phyloP scores from a whole-genome alignment of 2,113 vertebrate genomes.

The Nothoprocta pentlandii region DNA sequence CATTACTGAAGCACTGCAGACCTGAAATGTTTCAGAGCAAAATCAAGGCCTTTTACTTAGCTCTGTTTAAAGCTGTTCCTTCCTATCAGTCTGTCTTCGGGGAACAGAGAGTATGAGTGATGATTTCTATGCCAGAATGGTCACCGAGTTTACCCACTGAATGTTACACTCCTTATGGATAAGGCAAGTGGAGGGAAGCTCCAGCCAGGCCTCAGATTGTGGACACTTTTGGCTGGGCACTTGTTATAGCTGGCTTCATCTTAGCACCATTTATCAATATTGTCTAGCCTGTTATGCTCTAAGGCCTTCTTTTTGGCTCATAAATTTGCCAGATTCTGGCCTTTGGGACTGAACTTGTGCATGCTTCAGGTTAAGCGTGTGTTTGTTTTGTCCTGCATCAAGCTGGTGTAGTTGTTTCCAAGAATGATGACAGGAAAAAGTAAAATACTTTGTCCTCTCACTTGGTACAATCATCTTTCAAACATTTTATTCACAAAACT shows the following conservation, averaged over 20 bases:
- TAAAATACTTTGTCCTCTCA: not conserved
- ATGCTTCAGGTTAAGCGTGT: not conserved
- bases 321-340: not conserved
- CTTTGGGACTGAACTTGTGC: not conserved
- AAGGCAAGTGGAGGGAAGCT: not conserved
- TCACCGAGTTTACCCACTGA: not conserved
- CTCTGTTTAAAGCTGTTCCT: constrained; percentile 12
- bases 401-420: fast-evolving
- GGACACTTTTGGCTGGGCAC: not conserved
- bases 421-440: not conserved
- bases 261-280: not conserved
- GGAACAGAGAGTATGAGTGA: not conserved
- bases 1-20: not conserved
- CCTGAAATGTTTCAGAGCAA: not conserved
- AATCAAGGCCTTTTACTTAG: not conserved
- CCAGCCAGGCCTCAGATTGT: not conserved
- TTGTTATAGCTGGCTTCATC: not conserved
- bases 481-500: not conserved
- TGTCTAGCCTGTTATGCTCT: not conserved
- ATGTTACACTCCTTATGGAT: fast-evolving
- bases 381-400: not conserved
- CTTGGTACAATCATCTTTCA: not conserved
- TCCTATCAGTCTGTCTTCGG: not conserved
- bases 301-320: not conserved
- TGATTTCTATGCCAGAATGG: not conserved